Evolutionary conservation across 2,888 invertebrate species (phyloP).

Genomic region (Colletes collaris): DNA sequence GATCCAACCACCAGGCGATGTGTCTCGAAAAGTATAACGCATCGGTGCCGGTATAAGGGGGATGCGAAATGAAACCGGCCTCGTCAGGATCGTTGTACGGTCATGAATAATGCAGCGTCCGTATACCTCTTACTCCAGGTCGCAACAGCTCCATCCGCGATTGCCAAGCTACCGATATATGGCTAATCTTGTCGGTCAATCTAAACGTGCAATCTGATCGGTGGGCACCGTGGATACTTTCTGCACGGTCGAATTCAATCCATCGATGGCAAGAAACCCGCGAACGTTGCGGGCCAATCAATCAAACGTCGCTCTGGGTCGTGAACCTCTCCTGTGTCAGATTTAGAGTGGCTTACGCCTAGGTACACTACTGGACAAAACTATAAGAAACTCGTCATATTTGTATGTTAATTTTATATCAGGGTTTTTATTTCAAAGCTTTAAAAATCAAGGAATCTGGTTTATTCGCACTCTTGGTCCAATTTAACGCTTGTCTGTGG

Average conservation of each 20-base stretch:
- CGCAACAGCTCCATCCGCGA: slow-evolving; percentile 59
- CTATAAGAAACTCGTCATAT: too few species aligned
- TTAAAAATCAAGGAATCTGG: too few species aligned
- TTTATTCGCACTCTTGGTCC: too few species aligned
- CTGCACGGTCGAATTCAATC: slow-evolving; percentile 31
- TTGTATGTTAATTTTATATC: too few species aligned
- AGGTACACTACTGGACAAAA: background rate
- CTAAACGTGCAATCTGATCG: slow-evolving; percentile 31
- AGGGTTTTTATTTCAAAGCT: too few species aligned
- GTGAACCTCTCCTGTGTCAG: slow-evolving; percentile 4
- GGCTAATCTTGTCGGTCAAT: slow-evolving; percentile 31
- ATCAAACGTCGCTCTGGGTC: slow-evolving; percentile 50
- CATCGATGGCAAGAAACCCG: slow-evolving; percentile 14
- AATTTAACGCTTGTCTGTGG: too few species aligned
- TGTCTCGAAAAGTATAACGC: slow-evolving; percentile 55
- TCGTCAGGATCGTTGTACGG: slow-evolving; percentile 74
- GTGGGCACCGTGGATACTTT: slow-evolving; percentile 8
- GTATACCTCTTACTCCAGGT: slow-evolving; percentile 44
- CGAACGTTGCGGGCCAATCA: slow-evolving; percentile 35
- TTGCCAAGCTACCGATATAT: slow-evolving; percentile 16
- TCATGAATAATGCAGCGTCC: slow-evolving; percentile 81
- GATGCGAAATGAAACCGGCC: slow-evolving; percentile 64
- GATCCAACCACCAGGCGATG: slow-evolving; percentile 9
- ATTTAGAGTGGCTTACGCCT: slow-evolving; percentile 25
- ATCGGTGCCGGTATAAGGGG: slow-evolving; percentile 43